Percentiles rank a stretch among this genome's conserved stretches.
Conservation (phyloP, 2,113 vertebrate species). For the Phaethon lepturus region DNA sequence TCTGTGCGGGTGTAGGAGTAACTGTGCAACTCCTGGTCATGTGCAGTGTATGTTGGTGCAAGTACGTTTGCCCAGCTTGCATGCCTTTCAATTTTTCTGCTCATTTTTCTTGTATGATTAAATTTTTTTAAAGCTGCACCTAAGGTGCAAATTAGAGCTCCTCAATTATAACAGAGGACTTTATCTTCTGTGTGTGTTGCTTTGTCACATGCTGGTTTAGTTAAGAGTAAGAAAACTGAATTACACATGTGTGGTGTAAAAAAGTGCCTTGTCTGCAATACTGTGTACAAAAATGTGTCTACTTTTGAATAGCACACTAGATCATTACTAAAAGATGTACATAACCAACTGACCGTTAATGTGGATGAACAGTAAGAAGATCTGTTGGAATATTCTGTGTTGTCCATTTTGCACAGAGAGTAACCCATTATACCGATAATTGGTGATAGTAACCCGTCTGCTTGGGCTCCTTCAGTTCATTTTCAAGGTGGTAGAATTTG, state of each 20-base stretch:
- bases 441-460: not conserved
- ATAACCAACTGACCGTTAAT: accelerated
- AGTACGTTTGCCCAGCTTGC: accelerated
- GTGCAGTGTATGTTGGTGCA: accelerated
- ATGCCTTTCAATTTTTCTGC: accelerated
- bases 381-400: not conserved
- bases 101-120: not conserved
- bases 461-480: not conserved
- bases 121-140: not conserved
- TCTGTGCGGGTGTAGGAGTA: not conserved
- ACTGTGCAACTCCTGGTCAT: accelerated
- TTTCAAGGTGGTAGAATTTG: not conserved
- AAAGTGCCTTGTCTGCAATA: not conserved
- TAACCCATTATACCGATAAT: not conserved
- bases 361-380: not conserved
- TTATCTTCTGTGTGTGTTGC: not conserved
- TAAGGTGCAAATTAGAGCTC: not conserved
- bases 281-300: not conserved
- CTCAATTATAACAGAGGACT: accelerated
- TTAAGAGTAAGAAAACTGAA: not conserved
- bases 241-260: accelerated
- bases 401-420: accelerated
- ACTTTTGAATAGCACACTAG: not conserved
- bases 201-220: not conserved
- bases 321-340: accelerated